Evolutionary conservation across 2,797 vertebrate genomes (phyloP).

Genomic region (Falco columbarius): DNA sequence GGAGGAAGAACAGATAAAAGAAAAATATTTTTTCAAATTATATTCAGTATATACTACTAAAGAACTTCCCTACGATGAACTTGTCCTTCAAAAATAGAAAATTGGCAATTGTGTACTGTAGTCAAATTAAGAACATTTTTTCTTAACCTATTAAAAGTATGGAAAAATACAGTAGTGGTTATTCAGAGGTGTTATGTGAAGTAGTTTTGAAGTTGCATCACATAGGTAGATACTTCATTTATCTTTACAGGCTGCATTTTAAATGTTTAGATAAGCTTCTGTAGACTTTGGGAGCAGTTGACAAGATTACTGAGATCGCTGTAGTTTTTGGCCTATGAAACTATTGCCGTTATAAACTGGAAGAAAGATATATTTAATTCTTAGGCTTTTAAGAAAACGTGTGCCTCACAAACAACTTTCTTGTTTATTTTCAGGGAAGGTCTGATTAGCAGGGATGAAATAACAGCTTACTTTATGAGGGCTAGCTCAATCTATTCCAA

Average conservation of each 20-base stretch:
- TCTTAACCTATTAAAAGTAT: not conserved
- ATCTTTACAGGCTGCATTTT: not conserved
- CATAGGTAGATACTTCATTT: not conserved
- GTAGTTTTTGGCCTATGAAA: not conserved
- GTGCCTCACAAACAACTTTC: not conserved
- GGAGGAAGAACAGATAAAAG: not conserved
- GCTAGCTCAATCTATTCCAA: conserved; percentile 96
- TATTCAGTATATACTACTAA: not conserved
- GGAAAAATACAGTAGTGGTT: not conserved
- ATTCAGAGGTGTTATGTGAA: not conserved
- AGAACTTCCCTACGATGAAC: not conserved
- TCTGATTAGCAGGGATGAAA: conserved; percentile 91
- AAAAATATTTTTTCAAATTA: not conserved
- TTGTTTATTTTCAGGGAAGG: conserved; percentile 84
- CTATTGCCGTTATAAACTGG: not conserved
- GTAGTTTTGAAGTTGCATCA: not conserved
- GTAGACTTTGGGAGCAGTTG: not conserved
- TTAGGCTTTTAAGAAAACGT: not conserved
- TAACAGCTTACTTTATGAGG: conserved; percentile 95
- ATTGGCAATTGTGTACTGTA: not conserved
- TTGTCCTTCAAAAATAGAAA: not conserved
- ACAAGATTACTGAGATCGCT: not conserved
- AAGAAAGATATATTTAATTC: not conserved
- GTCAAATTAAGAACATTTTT: not conserved
- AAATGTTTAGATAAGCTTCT: not conserved